phyloP scores from a whole-genome alignment of 2,113 vertebrate genomes.

The Felis chaus region DNA sequence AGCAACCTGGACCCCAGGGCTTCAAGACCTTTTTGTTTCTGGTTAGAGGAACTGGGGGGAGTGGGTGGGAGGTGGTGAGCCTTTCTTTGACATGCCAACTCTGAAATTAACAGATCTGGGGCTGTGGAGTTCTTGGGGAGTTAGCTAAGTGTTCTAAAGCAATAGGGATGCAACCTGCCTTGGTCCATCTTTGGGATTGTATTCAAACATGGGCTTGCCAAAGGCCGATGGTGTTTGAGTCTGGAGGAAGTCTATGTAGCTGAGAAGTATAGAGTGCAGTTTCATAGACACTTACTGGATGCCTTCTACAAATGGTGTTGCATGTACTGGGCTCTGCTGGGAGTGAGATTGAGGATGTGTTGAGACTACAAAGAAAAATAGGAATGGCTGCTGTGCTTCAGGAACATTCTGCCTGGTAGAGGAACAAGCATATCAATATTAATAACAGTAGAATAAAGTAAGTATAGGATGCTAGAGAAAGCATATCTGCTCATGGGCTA shows the following conservation, averaged over 20 bases:
- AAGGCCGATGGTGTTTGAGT: not conserved
- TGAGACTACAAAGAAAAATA: not conserved
- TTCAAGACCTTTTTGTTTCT: not conserved
- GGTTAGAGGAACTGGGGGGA: not conserved
- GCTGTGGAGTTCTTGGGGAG: not conserved
- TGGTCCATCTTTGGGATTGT: not conserved
- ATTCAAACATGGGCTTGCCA: not conserved
- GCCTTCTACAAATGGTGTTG: not conserved
- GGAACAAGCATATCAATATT: not conserved
- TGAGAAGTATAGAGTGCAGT: not conserved
- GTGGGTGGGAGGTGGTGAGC: not conserved
- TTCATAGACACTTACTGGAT: not conserved
- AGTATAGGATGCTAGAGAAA: not conserved
- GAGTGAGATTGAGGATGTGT: not conserved
- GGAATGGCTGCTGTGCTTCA: not conserved
- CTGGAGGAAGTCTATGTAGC: not conserved
- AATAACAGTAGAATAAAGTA: not conserved
- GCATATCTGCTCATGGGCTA: not conserved
- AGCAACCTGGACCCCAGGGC: not conserved
- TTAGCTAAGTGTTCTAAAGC: not conserved
- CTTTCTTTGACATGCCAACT: not conserved
- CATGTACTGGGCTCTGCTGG: not conserved
- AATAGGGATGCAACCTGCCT: not conserved
- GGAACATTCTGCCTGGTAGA: not conserved
- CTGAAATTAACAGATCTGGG: not conserved